Conservation (phyloP, 2,888 invertebrate genomes). For the Philereme vetulata region DNA sequence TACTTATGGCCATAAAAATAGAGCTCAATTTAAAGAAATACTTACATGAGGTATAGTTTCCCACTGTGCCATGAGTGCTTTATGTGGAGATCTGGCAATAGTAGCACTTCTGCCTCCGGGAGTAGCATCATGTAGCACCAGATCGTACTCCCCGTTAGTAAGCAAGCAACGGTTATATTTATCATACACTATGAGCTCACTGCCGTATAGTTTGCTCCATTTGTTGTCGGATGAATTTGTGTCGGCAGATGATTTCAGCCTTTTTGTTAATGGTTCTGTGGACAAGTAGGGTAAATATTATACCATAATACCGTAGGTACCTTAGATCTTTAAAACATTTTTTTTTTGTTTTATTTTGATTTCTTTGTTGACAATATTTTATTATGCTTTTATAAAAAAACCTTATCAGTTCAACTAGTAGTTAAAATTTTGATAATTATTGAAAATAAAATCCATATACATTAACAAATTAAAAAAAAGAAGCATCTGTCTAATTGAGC, state of each 20-base stretch:
- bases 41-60: conserved; percentile 85
- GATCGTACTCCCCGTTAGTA: conserved; percentile 95
- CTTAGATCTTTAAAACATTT: too few species aligned
- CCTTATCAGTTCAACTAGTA: too few species aligned
- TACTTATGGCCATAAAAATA: too few species aligned
- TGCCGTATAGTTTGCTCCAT: conserved; percentile 86
- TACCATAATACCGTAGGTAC: too few species aligned
- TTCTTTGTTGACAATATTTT: too few species aligned
- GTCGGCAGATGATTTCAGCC: conserved; percentile 85
- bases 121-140: conserved; percentile 91
- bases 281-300: background rate
- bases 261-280: conserved; percentile 87
- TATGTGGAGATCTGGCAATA: conserved; percentile 76
- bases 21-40: conserved; percentile 18
- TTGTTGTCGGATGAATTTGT: conserved; percentile 62
- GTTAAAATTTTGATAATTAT: too few species aligned
- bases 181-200: conserved; percentile 95
- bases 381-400: too few species aligned
- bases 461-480: too few species aligned
- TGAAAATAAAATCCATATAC: too few species aligned
- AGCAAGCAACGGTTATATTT: conserved; percentile 94
- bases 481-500: too few species aligned
- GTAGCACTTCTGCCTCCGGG: conserved; percentile 84
- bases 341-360: too few species aligned
- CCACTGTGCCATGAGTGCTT: conserved; percentile 82